phyloP scores from a whole-genome alignment of 2,888 invertebrate species.

The Yponomeuta plumbellus region DNA sequence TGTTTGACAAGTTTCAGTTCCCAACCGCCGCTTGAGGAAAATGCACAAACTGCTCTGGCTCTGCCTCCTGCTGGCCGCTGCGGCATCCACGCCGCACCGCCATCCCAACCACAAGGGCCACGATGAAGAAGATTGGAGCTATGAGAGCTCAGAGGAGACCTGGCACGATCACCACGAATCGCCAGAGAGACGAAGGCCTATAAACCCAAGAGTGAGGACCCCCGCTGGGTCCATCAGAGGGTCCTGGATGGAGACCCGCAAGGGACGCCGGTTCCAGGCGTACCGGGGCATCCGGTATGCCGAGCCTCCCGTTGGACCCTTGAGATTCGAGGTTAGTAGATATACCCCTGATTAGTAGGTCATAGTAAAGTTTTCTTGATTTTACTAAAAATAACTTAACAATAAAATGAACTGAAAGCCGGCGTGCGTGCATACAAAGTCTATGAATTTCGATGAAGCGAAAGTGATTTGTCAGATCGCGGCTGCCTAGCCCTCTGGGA shows the following conservation, averaged over 20 bases:
- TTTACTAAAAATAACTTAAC: too few species aligned
- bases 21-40: background rate
- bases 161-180: background rate
- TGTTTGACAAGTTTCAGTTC: background rate
- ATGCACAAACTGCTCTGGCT: background rate
- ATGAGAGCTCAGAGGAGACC: conserved; percentile 3
- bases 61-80: background rate
- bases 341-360: background rate
- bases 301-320: conserved; percentile 47
- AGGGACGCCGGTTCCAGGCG: conserved; percentile 50
- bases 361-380: too few species aligned
- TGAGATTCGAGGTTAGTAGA: conserved; percentile 49
- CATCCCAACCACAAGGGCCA: background rate
- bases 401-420: too few species aligned
- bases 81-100: background rate
- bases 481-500: too few species aligned
- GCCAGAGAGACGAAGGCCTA: background rate
- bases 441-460: too few species aligned
- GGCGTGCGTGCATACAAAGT: too few species aligned
- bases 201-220: conserved; percentile 19
- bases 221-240: conserved; percentile 53
- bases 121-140: too few species aligned
- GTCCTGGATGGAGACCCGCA: conserved; percentile 46
- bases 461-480: too few species aligned
- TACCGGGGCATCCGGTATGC: conserved; percentile 65